A percentile compares a stretch with the other conserved stretches of the same genome.
Conservation (phyloP, 2,797 vertebrate species). For the Gymnoscopelus braueri region DNA sequence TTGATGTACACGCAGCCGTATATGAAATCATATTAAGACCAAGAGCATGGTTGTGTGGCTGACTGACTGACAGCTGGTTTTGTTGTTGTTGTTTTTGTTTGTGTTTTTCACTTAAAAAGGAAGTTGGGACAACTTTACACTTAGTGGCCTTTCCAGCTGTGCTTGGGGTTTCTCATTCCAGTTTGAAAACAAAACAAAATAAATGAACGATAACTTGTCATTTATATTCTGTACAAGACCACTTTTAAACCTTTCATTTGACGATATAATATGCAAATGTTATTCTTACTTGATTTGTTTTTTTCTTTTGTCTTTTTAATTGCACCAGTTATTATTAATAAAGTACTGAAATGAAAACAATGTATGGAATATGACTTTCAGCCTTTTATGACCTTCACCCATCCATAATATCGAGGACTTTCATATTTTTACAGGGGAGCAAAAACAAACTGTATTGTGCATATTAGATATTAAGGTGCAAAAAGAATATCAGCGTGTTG, state of each 20-base stretch:
- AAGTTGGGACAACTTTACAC: conserved; percentile 88
- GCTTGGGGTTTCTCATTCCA: conserved; percentile 92
- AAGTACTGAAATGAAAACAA: conserved; percentile 81
- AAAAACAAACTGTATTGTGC: no score
- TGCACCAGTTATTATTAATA: conserved; percentile 98
- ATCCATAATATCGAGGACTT: no score
- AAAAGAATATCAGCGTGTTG: no score
- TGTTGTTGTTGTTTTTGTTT: conserved; percentile 58
- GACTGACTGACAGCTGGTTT: conserved; percentile 31
- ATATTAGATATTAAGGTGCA: no score
- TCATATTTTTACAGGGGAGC: no score
- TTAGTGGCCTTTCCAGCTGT: conserved; percentile 97
- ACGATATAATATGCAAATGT: conserved; percentile 95
- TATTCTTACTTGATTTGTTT: conserved; percentile 90
- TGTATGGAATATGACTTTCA: background rate
- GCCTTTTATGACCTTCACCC: no score
- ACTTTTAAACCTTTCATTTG: conserved; percentile 90
- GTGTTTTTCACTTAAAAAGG: conserved; percentile 12
- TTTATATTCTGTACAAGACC: conserved; percentile 90
- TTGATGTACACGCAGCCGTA: conserved; percentile 24
- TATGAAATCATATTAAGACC: no score
- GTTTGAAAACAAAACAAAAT: conserved; percentile 75
- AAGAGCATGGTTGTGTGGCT: conserved; percentile 5
- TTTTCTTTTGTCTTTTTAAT: conserved; percentile 91
- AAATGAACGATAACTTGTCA: conserved; percentile 81